Evolutionary conservation across 2,113 vertebrate species (phyloP).

Genomic region (Charadrius vociferus): DNA sequence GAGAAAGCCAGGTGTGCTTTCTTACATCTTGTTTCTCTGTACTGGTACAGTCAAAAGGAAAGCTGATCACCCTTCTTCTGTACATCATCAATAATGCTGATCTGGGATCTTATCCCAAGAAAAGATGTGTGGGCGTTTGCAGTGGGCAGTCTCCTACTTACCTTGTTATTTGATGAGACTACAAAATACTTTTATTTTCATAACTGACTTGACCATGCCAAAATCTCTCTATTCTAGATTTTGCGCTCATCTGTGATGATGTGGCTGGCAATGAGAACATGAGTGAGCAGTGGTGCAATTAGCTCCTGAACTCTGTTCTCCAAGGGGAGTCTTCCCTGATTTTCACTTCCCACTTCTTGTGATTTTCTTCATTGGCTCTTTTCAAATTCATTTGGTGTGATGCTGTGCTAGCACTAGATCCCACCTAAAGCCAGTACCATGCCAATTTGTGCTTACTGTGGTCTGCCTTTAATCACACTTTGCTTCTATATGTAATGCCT

Average conservation of each 20-base stretch:
- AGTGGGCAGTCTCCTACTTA: neutral
- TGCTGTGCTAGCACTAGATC: neutral
- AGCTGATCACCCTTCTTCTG: neutral
- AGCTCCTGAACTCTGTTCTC: neutral
- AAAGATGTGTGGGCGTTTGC: neutral
- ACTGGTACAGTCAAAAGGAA: neutral
- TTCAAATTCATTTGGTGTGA: neutral
- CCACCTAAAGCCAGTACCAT: neutral
- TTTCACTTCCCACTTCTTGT: neutral
- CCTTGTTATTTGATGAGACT: neutral
- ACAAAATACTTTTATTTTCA: neutral
- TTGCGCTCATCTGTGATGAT: neutral
- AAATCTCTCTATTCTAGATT: neutral
- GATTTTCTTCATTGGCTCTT: neutral
- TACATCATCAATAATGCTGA: neutral
- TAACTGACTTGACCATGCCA: neutral
- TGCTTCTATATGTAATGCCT: neutral
- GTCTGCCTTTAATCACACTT: neutral
- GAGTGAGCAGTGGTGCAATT: neutral
- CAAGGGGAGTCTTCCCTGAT: neutral
- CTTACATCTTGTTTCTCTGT: neutral
- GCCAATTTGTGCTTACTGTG: neutral
- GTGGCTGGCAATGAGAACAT: neutral
- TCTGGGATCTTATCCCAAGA: neutral
- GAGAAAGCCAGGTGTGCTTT: neutral